These are phyloP conservation scores for Xiphorhynchus elegans DNA, from an alignment of 2,113 vertebrate species.

Conservation along the genomic window DNA sequence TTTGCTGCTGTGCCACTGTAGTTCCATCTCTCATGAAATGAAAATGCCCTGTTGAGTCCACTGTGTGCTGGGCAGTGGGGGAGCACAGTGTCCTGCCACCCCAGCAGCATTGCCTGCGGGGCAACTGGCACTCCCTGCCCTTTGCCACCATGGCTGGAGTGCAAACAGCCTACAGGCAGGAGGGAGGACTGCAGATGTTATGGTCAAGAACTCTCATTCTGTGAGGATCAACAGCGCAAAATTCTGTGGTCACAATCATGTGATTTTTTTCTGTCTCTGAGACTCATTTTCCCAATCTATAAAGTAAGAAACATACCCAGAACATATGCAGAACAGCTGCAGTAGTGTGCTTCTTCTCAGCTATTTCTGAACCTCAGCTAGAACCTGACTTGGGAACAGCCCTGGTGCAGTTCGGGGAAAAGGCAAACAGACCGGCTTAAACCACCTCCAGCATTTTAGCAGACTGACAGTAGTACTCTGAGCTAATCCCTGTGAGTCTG, in stretches of 20 bases:
- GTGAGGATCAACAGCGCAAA: neutral
- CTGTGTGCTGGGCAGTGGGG: accelerated
- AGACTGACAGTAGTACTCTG: neutral
- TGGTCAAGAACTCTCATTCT: neutral
- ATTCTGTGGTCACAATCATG: accelerated
- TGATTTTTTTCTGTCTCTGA: neutral
- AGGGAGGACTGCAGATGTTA: neutral
- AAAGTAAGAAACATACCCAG: neutral
- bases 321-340: neutral
- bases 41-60: neutral
- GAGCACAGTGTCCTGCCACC: neutral
- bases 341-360: neutral
- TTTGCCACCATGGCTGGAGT: accelerated
- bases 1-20: neutral
- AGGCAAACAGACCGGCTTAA: neutral
- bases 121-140: accelerated
- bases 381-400: neutral
- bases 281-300: neutral
- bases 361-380: neutral
- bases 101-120: accelerated
- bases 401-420: neutral
- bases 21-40: neutral
- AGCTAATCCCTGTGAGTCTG: neutral
- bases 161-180: accelerated
- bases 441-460: neutral